These are phyloP conservation scores for Craniophora ligustri DNA, from an alignment of 2,888 invertebrate species.

Conservation along the genomic window DNA sequence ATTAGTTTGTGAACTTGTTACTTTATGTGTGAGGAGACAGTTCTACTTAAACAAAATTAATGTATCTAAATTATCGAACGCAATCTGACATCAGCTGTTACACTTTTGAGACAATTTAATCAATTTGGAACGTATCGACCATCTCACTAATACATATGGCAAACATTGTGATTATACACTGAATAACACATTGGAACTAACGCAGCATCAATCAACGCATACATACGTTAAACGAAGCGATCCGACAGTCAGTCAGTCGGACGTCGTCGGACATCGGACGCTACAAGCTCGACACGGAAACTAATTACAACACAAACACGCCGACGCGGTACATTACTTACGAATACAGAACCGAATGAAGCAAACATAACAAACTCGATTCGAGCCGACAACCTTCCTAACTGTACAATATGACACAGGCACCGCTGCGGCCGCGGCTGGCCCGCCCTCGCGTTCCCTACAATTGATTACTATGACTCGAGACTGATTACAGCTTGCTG, in stretches of 20 bases:
- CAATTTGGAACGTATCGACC: slow-evolving; percentile 79
- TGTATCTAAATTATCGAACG: slow-evolving; percentile 63
- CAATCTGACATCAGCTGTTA: slow-evolving; percentile 66
- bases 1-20: slow-evolving; percentile 88
- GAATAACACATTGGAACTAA: slow-evolving; percentile 52
- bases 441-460: slow-evolving; percentile 48
- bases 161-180: slow-evolving; percentile 76
- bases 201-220: slow-evolving; percentile 58
- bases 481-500: slow-evolving; percentile 26
- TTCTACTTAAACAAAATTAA: slow-evolving; percentile 62
- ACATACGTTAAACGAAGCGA: slow-evolving; percentile 54
- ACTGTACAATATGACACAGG: slow-evolving; percentile 72
- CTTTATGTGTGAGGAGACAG: slow-evolving; percentile 67
- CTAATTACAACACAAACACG: slow-evolving; percentile 67
- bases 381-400: slow-evolving; percentile 70
- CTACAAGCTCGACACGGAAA: slow-evolving; percentile 58
- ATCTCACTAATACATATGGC: slow-evolving; percentile 87
- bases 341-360: slow-evolving; percentile 57
- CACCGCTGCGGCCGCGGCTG: slow-evolving; percentile 52
- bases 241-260: slow-evolving; percentile 17
- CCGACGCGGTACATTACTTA: slow-evolving; percentile 51
- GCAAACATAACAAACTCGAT: slow-evolving; percentile 65
- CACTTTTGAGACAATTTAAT: slow-evolving; percentile 70
- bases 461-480: slow-evolving; percentile 60
- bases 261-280: slow-evolving; percentile 26